A percentile compares a stretch with the other conserved stretches of the same genome.
Evolutionary conservation across 2,113 vertebrate species (phyloP).

Genomic region (Eira barbara): DNA sequence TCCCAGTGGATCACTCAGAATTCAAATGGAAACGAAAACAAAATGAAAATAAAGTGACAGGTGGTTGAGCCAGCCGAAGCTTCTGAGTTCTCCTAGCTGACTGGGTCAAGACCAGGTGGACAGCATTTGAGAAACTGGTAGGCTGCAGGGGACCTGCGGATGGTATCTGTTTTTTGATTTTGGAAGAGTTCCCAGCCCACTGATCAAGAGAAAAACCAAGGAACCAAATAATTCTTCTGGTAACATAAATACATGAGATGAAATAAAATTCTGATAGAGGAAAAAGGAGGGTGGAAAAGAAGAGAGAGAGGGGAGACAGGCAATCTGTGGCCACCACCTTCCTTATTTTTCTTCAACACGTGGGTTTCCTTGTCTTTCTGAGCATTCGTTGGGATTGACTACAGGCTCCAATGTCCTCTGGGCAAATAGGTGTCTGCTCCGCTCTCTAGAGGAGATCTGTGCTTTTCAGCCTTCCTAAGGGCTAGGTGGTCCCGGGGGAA

Average conservation of each 20-base stretch:
- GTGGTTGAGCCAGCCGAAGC: slow-evolving; percentile 48
- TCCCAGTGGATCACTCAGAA: slow-evolving; percentile 51
- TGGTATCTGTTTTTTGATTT: slow-evolving; percentile 29
- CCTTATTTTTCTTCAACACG: background rate
- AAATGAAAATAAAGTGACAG: slow-evolving; percentile 66
- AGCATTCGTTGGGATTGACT: background rate
- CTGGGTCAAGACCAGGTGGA: slow-evolving; percentile 38
- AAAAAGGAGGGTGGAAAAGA: background rate
- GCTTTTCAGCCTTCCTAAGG: background rate
- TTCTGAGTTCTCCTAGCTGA: slow-evolving; percentile 47
- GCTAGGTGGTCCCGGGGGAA: background rate
- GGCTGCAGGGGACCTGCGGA: slow-evolving; percentile 10
- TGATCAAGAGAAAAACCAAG: slow-evolving; percentile 68
- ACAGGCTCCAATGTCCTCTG: background rate
- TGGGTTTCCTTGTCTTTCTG: slow-evolving; percentile 16
- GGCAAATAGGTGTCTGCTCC: background rate
- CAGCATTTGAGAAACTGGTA: slow-evolving; percentile 41
- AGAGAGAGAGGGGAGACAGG: background rate
- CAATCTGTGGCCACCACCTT: background rate
- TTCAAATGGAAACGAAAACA: slow-evolving; percentile 58
- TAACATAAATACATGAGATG: slow-evolving; percentile 51
- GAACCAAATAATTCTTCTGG: slow-evolving; percentile 57
- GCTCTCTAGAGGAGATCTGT: background rate
- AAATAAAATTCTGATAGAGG: background rate
- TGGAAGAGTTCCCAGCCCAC: slow-evolving; percentile 50